Percentiles rank a stretch among this genome's conserved stretches.
Conservation (phyloP, 2,888 invertebrate species). For the Alloplasta piceator region DNA sequence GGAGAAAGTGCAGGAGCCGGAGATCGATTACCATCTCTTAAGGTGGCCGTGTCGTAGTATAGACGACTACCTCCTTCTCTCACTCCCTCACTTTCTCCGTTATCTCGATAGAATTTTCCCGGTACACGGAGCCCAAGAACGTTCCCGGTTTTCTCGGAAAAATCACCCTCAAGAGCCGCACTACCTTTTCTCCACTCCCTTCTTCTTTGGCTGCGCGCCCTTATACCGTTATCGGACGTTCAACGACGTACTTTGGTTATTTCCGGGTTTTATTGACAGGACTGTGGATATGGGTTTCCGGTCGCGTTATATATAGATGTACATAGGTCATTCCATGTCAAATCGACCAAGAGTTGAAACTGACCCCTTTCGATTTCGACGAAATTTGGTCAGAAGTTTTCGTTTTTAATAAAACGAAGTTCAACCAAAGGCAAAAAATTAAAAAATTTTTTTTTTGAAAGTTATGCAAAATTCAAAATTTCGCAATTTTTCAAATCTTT, state of each 20-base stretch:
- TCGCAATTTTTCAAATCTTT: too few species aligned
- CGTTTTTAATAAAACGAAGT: too few species aligned
- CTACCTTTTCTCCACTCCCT: not conserved
- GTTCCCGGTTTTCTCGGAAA: slow-evolving; percentile 28
- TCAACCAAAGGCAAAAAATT: too few species aligned
- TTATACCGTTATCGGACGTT: slow-evolving; percentile 39
- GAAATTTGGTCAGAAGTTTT: too few species aligned
- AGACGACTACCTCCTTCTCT: slow-evolving; percentile 19
- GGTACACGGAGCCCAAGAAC: slow-evolving; percentile 2
- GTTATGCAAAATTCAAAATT: too few species aligned
- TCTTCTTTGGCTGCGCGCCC: not conserved
- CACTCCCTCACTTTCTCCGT: slow-evolving; percentile 30
- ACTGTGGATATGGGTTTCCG: slow-evolving; percentile 49
- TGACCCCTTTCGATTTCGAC: too few species aligned
- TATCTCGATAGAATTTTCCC: slow-evolving; percentile 47
- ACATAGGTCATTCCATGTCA: too few species aligned
- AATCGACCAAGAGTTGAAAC: too few species aligned
- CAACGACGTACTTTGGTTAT: slow-evolving; percentile 60
- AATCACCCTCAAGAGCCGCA: slow-evolving; percentile 15
- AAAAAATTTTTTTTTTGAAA: too few species aligned
- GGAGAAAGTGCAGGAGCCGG: slow-evolving; percentile 46
- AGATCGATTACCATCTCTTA: slow-evolving; percentile 62
- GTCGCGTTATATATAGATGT: not conserved
- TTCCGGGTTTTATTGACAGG: slow-evolving; percentile 58
- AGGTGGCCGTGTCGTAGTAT: slow-evolving; percentile 42